Evolutionary conservation across 2,888 invertebrate species (phyloP).

Genomic region (Meiosimyza platycephala): DNA sequence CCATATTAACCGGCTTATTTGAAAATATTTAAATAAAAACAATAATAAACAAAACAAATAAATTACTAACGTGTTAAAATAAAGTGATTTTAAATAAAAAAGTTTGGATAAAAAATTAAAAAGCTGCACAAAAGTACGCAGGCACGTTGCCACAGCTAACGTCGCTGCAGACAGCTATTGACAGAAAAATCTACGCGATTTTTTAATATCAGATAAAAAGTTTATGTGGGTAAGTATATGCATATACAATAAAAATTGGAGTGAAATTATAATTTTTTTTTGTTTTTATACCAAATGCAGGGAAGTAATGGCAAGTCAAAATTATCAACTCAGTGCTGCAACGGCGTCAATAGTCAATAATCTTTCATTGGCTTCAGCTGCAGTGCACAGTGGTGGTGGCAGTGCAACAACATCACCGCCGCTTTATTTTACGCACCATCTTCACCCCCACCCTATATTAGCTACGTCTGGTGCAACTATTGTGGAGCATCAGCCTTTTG

Average conservation of each 20-base stretch:
- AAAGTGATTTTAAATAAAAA: slow-evolving; percentile 30
- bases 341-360: slow-evolving; percentile 58
- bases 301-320: slow-evolving; percentile 55
- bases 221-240: slow-evolving; percentile 10
- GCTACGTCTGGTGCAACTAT: slow-evolving; percentile 46
- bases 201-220: background rate
- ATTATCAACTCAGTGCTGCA: slow-evolving; percentile 47
- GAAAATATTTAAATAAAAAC: slow-evolving; percentile 62
- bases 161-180: slow-evolving; percentile 17
- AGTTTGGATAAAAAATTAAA: slow-evolving; percentile 28
- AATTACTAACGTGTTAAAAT: slow-evolving; percentile 25
- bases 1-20: slow-evolving; percentile 66
- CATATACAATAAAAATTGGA: background rate
- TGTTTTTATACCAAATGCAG: slow-evolving; percentile 4
- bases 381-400: slow-evolving; percentile 49
- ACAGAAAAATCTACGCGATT: slow-evolving; percentile 26
- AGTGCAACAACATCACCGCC: slow-evolving; percentile 54
- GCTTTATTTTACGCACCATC: slow-evolving; percentile 55
- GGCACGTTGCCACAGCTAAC: slow-evolving; percentile 18
- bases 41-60: slow-evolving; percentile 45
- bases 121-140: background rate
- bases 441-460: slow-evolving; percentile 38
- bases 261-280: background rate
- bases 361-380: slow-evolving; percentile 59
- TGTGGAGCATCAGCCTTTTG: slow-evolving; percentile 40